Evolutionary conservation across 2,888 invertebrate genomes (phyloP).

Genomic region (Elaeidobius kamerunicus): DNA sequence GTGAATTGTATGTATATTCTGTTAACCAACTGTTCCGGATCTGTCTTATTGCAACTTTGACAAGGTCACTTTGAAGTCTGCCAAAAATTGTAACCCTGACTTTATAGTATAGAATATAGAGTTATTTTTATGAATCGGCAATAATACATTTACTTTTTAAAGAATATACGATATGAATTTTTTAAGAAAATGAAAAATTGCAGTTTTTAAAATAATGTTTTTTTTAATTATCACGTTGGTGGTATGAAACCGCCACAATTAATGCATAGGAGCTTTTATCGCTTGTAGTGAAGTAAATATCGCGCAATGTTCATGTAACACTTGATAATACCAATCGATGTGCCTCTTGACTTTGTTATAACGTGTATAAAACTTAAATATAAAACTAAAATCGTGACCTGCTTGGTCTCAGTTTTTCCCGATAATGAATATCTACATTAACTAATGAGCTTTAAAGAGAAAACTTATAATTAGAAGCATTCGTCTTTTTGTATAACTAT

Average conservation of each 20-base stretch:
- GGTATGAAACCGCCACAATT: conserved; percentile 22
- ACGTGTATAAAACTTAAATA: conserved; percentile 32
- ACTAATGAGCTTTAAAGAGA: conserved; percentile 39
- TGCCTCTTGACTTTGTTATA: conserved; percentile 45
- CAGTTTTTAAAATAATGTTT: no score
- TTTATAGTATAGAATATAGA: conserved; percentile 33
- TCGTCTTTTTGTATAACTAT: conserved; percentile 12
- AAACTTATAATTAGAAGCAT: conserved; percentile 17
- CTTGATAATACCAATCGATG: conserved; percentile 47
- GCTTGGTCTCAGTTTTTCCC: conserved; percentile 44
- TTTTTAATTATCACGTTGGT: conserved; percentile 20
- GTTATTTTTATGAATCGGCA: conserved; percentile 39
- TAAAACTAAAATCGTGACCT: conserved; percentile 40
- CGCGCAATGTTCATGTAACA: conserved; percentile 39
- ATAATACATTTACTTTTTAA: conserved; percentile 36
- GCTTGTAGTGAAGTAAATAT: conserved; percentile 26
- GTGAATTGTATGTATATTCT: no score
- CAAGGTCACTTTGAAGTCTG: conserved; percentile 41
- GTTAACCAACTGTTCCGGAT: conserved; percentile 18
- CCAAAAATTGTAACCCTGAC: conserved; percentile 37
- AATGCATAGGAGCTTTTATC: conserved; percentile 28
- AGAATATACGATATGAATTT: conserved; percentile 33
- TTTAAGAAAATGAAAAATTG: conserved; percentile 30
- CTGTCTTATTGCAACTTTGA: conserved; percentile 37
- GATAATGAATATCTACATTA: conserved; percentile 37